Conservation (phyloP, 1,140 invertebrate genomes). For the Dendroctonus ponderosae region DNA sequence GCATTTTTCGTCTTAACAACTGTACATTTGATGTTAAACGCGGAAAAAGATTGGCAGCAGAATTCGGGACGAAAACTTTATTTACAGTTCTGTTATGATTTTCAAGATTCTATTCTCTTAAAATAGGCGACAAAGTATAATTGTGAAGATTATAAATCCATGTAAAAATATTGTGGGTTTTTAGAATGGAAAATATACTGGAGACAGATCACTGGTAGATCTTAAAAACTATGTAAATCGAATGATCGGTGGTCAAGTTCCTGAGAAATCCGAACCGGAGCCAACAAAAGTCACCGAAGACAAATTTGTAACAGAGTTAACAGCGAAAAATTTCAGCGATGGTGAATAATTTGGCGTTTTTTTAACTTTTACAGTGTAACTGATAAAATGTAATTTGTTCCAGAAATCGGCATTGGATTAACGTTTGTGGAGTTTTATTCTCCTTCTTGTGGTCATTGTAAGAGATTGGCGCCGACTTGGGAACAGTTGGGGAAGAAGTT, state of each 20-base stretch:
- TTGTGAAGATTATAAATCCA: not conserved
- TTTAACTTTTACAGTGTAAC: not conserved
- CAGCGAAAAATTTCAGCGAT: conserved; percentile 66
- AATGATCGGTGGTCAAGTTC: conserved; percentile 54
- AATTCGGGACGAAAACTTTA: no score
- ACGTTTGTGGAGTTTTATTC: conserved; percentile 77
- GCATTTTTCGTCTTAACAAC: no score
- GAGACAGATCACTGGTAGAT: conserved; percentile 62
- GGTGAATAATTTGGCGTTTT: conserved; percentile 35
- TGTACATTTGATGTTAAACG: no score
- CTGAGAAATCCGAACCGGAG: conserved; percentile 42
- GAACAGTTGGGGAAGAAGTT: conserved; percentile 68
- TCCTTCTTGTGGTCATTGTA: conserved; percentile 78
- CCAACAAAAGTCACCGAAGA: conserved; percentile 38
- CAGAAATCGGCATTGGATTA: conserved; percentile 58
- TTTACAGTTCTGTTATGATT: no score
- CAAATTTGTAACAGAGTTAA: conserved; percentile 53
- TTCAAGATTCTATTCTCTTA: not conserved
- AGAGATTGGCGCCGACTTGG: conserved; percentile 69
- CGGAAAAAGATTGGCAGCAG: no score
- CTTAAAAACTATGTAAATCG: conserved; percentile 65
- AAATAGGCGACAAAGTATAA: not conserved
- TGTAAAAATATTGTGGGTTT: not conserved
- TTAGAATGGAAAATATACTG: conserved; percentile 73
- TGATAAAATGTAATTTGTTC: not conserved